Base-by-base conservation (phyloP, 2,888 invertebrate species). In the Polylopha cassiicola region DNA sequence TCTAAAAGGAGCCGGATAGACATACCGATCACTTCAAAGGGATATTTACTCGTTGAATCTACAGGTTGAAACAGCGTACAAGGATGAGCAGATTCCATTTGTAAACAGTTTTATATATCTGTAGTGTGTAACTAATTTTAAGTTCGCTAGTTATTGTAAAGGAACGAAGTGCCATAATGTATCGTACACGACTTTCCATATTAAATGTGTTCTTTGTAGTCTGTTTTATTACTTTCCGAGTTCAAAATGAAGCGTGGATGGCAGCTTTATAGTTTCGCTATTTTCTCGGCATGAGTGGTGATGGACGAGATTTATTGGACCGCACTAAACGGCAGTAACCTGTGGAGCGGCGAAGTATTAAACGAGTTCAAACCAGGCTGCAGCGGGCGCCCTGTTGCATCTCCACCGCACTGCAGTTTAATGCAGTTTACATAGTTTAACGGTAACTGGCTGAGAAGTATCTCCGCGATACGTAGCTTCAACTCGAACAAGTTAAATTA, bases 81-180 rank as follows among this genome's bases (percentile, higher is more conserved):
- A 6, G 3, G 16, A 2, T 8, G 28, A 8, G n/a, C n/a, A 26
- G 6, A 33, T 18, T 33, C 24, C 33, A 24, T 33, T 54, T 66
- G 46, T 72, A 73, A 67, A 63, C 73, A 73, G 75, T 78, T 73
- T 77, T 73, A 65, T 67, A 48, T 61, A 51, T 49, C 50, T 55
- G 58, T 65, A 60, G 58, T 64, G 58, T 58, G 51, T 56, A 46
- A 46, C 44, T 43, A 39, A 38, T 26, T 43, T 68, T 63, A 15
- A 21, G 20, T 20, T 30, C 24, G 30, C 11, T 20, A 11, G 7
- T 33, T 23, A 20, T 34, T 50, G 53, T 46, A 52, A 56, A 56
- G 70, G 59, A 77, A 73, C 62, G 65, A 72, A 75, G 80, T 81
- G 81, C 79, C 81, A 80, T 80, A 79, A 61, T 67, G 57, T 65